Conservation (phyloP, 2,888 invertebrate species). For the Galerucella pusilla region DNA sequence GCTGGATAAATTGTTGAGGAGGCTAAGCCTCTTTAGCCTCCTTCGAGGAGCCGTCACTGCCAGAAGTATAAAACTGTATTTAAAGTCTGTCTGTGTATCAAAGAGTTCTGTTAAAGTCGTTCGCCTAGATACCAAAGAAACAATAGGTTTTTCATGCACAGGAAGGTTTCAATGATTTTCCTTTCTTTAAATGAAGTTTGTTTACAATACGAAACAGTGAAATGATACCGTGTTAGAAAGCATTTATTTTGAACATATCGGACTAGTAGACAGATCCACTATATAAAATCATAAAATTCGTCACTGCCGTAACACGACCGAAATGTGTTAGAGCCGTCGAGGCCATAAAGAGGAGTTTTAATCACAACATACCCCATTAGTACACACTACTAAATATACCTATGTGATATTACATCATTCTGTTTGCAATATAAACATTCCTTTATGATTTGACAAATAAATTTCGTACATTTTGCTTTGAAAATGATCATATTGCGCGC, state of each 20-base stretch:
- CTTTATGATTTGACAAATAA: constrained; percentile 64
- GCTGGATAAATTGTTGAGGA: too few species aligned
- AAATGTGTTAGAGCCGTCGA: constrained; percentile 50
- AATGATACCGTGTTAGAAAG: too few species aligned
- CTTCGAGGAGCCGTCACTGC: too few species aligned
- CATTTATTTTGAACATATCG: neutral
- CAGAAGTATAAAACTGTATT: too few species aligned
- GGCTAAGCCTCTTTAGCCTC: too few species aligned
- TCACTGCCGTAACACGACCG: constrained; percentile 59
- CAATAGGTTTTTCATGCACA: too few species aligned
- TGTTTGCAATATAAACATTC: constrained; percentile 63
- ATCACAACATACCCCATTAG: constrained; percentile 66
- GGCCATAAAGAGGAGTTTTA: constrained; percentile 66
- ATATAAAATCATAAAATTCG: constrained; percentile 60
- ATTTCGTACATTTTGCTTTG: constrained; percentile 57
- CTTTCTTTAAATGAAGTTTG: too few species aligned
- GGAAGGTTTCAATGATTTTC: too few species aligned
- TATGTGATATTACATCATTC: constrained; percentile 62
- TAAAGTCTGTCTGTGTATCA: too few species aligned
- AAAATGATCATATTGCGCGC: constrained; percentile 56
- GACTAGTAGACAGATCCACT: constrained; percentile 54
- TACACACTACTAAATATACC: constrained; percentile 66
- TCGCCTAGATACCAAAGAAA: too few species aligned
- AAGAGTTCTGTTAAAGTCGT: too few species aligned
- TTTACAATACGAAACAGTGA: too few species aligned